A percentile compares a stretch with the other conserved stretches of the same genome.
Conservation (phyloP, 2,113 vertebrate species). For the Syngnathus typhle region DNA sequence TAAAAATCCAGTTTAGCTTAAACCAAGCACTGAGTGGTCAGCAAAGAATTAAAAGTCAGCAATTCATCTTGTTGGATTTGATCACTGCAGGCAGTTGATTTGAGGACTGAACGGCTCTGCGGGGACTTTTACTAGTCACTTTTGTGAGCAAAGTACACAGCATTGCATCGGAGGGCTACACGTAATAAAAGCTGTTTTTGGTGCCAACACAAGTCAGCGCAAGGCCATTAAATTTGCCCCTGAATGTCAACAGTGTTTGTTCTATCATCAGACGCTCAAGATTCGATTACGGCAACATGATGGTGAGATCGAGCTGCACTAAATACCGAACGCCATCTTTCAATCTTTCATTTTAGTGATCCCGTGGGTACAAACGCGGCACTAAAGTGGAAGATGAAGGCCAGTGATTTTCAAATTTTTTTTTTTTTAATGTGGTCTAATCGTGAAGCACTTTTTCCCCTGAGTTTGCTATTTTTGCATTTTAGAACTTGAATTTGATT, state of each 20-base stretch:
- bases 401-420: no score
- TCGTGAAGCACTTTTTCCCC: no score
- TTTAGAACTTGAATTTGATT: no score
- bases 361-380: background rate
- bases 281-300: conserved; percentile 24
- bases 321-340: no score
- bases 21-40: no score
- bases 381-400: background rate
- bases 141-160: background rate
- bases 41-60: no score
- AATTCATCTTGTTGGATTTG: no score
- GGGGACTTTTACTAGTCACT: background rate
- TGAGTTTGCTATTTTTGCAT: no score
- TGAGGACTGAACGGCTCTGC: background rate
- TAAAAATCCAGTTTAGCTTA: no score
- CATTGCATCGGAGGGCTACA: background rate
- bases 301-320: conserved; percentile 13
- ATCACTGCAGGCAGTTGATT: no score
- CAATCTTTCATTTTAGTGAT: no score
- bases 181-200: conserved; percentile 31
- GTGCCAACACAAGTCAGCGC: conserved; percentile 28
- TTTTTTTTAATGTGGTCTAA: no score
- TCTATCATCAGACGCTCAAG: conserved; percentile 49
- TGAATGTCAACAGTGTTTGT: conserved; percentile 53
- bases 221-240: conserved; percentile 29